Evolutionary conservation across 2,888 invertebrate species (phyloP).

Genomic region (Megaustenia siamemsis): DNA sequence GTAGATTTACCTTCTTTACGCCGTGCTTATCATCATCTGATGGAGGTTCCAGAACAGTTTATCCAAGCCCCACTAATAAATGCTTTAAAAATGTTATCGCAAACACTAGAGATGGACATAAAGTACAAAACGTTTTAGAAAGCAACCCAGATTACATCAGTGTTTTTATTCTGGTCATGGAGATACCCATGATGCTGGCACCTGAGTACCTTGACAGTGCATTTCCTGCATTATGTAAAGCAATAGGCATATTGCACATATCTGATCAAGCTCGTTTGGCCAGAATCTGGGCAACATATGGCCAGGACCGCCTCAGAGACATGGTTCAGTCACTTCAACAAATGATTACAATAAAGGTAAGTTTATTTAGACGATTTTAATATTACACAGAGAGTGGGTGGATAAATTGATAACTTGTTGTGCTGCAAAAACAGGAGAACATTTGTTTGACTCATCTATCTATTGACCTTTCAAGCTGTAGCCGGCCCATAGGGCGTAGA

Average conservation of each 20-base stretch:
- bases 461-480: too few relatives aligned
- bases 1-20: constrained; percentile 83
- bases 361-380: constrained; percentile 79
- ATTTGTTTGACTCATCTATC: too few relatives aligned
- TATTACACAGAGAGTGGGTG: not conserved
- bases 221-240: constrained; percentile 86
- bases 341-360: constrained; percentile 89
- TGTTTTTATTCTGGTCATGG: constrained; percentile 88
- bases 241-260: constrained; percentile 87
- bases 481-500: too few relatives aligned
- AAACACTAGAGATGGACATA: constrained; percentile 87
- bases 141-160: constrained; percentile 82
- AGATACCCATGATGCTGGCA: constrained; percentile 84
- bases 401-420: too few relatives aligned
- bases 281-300: constrained; percentile 86
- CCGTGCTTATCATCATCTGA: constrained; percentile 85
- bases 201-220: constrained; percentile 91
- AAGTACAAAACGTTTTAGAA: constrained; percentile 81
- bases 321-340: constrained; percentile 85
- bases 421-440: too few relatives aligned
- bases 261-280: constrained; percentile 90
- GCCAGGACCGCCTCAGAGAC: constrained; percentile 63
- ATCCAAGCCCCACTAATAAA: constrained; percentile 87
- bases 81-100: constrained; percentile 87
- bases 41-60: constrained; percentile 79